Conservation (phyloP, 2,797 vertebrate species). For the Eospalax fontanierii region DNA sequence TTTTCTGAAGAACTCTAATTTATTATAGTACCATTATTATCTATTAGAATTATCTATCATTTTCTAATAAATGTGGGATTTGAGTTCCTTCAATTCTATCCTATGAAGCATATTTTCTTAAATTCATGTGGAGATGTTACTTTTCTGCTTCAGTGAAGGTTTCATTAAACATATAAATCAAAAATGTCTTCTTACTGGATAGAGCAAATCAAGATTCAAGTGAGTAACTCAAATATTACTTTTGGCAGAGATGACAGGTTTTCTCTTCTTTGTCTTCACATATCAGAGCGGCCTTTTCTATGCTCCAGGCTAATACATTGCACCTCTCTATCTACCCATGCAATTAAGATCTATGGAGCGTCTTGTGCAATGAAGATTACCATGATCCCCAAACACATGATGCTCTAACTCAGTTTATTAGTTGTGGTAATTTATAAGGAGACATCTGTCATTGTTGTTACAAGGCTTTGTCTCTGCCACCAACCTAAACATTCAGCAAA, state of each 20-base stretch:
- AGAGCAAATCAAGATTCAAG: conserved; percentile 68
- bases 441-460: neutral
- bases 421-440: neutral
- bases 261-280: conserved; percentile 34
- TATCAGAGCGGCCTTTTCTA: neutral
- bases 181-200: conserved; percentile 56
- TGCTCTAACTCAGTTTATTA: neutral
- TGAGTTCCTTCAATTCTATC: conserved; percentile 59
- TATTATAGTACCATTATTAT: conserved; percentile 73
- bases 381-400: neutral
- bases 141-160: conserved; percentile 62
- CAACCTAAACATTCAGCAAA: neutral
- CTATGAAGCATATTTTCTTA: conserved; percentile 66
- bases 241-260: conserved; percentile 16
- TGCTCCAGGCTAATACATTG: neutral
- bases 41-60: conserved; percentile 81
- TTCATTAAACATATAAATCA: conserved; percentile 83
- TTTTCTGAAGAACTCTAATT: conserved; percentile 66
- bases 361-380: neutral
- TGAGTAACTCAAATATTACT: conserved; percentile 62
- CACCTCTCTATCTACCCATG: neutral
- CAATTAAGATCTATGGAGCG: conserved; percentile 24
- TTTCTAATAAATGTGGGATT: conserved; percentile 79
- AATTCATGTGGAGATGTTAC: conserved; percentile 36
- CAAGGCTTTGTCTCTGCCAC: neutral